Conservation (phyloP, 2,113 vertebrate species). For the Pimephales promelas region DNA sequence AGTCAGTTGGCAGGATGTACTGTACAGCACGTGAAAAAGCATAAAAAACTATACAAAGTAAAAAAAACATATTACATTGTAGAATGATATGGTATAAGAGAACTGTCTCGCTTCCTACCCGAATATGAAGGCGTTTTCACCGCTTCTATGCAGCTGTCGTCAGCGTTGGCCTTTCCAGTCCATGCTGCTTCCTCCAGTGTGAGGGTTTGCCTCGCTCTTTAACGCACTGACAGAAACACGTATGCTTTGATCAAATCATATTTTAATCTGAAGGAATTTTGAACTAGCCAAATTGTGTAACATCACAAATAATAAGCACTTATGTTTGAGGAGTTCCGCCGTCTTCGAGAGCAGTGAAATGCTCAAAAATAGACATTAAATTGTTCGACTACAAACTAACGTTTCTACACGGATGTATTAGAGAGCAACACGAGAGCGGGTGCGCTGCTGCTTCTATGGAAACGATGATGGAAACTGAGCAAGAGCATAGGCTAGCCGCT, state of each 20-base stretch:
- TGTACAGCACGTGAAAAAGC: not conserved
- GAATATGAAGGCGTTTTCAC: not conserved
- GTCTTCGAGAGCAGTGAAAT: no score
- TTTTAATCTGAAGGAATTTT: not conserved
- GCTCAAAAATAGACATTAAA: no score
- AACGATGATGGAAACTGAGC: conserved; percentile 54
- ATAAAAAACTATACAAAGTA: not conserved
- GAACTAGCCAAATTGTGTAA: not conserved
- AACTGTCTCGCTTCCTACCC: conserved; percentile 15
- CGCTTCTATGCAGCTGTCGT: not conserved
- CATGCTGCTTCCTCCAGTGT: conserved; percentile 27
- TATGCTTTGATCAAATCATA: not conserved
- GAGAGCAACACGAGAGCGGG: conserved; percentile 18
- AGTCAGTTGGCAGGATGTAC: not conserved
- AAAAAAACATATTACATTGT: not conserved
- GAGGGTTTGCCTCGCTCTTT: not conserved
- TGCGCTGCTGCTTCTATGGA: conserved; percentile 64
- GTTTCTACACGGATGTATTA: conserved; percentile 44
- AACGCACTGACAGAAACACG: conserved; percentile 20
- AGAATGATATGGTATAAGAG: not conserved
- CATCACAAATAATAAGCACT: not conserved
- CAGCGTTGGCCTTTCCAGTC: not conserved
- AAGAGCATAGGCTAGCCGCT: no score
- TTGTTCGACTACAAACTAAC: no score
- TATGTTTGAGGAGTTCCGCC: no score